Percentiles rank a stretch among this genome's conserved stretches.
Evolutionary conservation across 2,888 invertebrate species (phyloP).

Genomic region (Diadromus collaris): DNA sequence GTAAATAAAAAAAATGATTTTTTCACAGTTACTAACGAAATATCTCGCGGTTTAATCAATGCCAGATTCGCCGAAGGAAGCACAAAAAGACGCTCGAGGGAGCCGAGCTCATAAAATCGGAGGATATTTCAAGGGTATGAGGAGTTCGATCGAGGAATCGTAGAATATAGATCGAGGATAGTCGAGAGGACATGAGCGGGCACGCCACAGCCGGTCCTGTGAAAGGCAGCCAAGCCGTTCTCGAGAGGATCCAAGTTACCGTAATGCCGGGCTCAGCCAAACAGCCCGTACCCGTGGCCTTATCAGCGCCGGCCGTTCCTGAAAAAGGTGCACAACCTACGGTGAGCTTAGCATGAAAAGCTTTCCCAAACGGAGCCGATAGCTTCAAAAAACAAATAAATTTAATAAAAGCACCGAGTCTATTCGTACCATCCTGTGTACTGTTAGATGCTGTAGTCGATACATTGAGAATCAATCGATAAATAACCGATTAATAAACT

Average conservation of each 20-base stretch:
- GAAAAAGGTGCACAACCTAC: slow-evolving; percentile 57
- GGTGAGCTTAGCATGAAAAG: slow-evolving; percentile 57
- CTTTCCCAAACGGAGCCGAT: slow-evolving; percentile 31
- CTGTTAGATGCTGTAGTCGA: background rate
- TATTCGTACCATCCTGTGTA: background rate
- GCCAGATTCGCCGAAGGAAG: background rate
- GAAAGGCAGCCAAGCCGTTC: slow-evolving; percentile 66
- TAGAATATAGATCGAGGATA: background rate
- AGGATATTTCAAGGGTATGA: background rate
- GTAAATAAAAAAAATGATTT: background rate
- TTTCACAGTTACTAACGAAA: background rate
- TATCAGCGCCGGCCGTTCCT: slow-evolving; percentile 30
- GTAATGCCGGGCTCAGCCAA: slow-evolving; percentile 63
- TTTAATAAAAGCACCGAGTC: background rate
- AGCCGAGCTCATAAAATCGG: background rate
- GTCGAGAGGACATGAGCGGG: slow-evolving; percentile 67
- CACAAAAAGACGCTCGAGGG: background rate
- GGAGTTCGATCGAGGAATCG: background rate
- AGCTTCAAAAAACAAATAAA: background rate
- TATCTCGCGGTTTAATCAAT: background rate
- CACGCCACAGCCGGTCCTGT: slow-evolving; percentile 65
- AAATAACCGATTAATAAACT: background rate
- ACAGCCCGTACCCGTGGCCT: slow-evolving; percentile 47
- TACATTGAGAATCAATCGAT: background rate
- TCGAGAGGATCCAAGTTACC: slow-evolving; percentile 65